phyloP scores from a whole-genome alignment of 2,888 invertebrate genomes.

The Doris montereyensis region DNA sequence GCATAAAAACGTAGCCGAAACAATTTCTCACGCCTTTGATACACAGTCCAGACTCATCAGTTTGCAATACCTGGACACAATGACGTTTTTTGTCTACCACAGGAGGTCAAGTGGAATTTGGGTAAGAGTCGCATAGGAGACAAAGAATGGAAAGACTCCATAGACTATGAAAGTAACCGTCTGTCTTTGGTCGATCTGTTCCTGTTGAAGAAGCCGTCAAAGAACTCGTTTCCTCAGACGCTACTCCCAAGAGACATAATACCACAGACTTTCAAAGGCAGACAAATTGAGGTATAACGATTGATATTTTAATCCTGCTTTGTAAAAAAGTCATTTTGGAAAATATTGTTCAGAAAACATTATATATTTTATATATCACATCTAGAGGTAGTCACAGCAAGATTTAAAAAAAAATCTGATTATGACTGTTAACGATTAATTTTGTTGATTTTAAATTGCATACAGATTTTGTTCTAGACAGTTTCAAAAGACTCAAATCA shows the following conservation, averaged over 20 bases:
- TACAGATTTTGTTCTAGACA: no score
- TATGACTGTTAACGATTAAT: no score
- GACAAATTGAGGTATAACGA: conserved; percentile 12
- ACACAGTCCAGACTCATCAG: not conserved
- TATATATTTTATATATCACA: no score
- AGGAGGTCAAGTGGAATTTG: conserved; percentile 21
- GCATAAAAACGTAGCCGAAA: conserved; percentile 1
- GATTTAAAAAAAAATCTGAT: no score
- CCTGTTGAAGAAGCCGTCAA: not conserved
- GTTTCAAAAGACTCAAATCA: no score
- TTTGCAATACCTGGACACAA: conserved; percentile 4
- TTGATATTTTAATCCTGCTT: no score
- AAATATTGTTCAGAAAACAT: no score
- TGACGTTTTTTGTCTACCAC: conserved; percentile 4
- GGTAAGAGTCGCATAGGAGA: conserved; percentile 22
- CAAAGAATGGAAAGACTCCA: conserved; percentile 28
- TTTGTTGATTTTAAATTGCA: no score
- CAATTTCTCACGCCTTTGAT: conserved; percentile 7
- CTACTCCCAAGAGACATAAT: conserved; percentile 34
- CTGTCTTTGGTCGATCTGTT: conserved; percentile 32
- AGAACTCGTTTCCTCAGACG: conserved; percentile 15
- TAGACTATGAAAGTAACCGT: not conserved
- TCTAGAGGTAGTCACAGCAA: no score
- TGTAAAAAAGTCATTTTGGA: no score
- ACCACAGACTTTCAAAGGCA: not conserved